Conservation (phyloP, 2,113 vertebrate species). For the chimpanzee (Pan troglodytes) region DNA sequence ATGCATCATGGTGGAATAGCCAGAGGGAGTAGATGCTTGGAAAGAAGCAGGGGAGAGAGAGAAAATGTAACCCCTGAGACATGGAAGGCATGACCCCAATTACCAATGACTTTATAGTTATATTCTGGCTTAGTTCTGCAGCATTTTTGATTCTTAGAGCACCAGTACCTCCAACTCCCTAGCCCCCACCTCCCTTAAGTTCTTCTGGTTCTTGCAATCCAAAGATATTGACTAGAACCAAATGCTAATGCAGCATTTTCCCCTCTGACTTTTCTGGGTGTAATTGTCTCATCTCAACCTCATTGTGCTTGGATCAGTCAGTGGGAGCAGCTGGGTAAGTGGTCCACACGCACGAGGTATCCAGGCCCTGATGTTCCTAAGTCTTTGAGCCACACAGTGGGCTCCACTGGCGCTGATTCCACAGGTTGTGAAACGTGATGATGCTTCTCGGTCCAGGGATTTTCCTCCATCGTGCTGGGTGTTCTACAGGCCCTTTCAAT, state of each 20-base stretch:
- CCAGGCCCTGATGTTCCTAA: neutral
- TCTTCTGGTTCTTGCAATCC: neutral
- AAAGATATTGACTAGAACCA: too few relatives aligned
- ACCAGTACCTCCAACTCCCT: neutral
- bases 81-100: neutral
- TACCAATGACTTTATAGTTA: neutral
- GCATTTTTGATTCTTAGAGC: neutral
- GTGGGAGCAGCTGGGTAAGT: neutral
- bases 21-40: neutral
- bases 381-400: neutral
- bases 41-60: neutral
- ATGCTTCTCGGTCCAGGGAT: neutral
- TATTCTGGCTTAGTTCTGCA: neutral
- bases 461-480: too few relatives aligned
- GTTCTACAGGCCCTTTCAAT: too few relatives aligned
- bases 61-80: neutral
- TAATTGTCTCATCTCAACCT: neutral
- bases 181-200: neutral
- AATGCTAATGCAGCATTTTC: neutral
- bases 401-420: neutral
- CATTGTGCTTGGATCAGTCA: neutral
- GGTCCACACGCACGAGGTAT: neutral
- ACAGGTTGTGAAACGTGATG: neutral
- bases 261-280: neutral
- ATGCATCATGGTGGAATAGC: neutral